Evolutionary conservation across 1,140 invertebrate genomes (phyloP), one percentile per base, ranked within the genome.

Genomic region (Drosophila pachea): DNA sequence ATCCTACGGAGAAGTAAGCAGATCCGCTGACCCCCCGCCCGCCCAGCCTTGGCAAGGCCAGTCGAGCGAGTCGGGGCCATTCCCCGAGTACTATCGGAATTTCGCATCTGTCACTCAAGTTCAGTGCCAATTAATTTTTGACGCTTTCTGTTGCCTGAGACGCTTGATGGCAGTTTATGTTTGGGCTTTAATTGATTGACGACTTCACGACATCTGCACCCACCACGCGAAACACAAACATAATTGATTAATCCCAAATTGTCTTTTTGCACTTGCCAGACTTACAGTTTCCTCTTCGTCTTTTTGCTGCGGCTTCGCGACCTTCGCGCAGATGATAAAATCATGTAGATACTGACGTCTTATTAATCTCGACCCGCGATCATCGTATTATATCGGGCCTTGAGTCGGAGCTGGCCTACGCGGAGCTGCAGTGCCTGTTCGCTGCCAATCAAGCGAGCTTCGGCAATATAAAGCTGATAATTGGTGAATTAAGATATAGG

Each of bases 141-240:
- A 14, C 29, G 59, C 64, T 77, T 72, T 63, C 77, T 74, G 54
- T 52, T 40, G 35, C 8, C 22, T 22, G 22, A 22, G 22, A 22
- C 22, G 22, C 3, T 22, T 22, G 22, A 22, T 22, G 22, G 22
- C 22, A 32, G 7, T 40, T 40, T 14, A 22, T 40, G 7, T 33
- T 11, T 33, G 32, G 22, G 7, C 84, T 82, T 83, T 83, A 83
- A 83, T 83, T 83, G 79, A 83, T 86, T 84, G 76, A 76, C 76
- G 52, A 67, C 73, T 84, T 79, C 76, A 79, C 81, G 73, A 79
- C 76, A 84, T 73, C 52, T 71, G 76, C 79, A 79, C 76, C 79
- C 73, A 84, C 67, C 33, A 33, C 53, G 22, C 22, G 22, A 50
- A 54, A 47, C 43, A 58, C 48, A 66, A 33, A 50, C 22, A 84